Conservation (phyloP, 1,140 invertebrate genomes). For the Homalodisca vitripennis region DNA sequence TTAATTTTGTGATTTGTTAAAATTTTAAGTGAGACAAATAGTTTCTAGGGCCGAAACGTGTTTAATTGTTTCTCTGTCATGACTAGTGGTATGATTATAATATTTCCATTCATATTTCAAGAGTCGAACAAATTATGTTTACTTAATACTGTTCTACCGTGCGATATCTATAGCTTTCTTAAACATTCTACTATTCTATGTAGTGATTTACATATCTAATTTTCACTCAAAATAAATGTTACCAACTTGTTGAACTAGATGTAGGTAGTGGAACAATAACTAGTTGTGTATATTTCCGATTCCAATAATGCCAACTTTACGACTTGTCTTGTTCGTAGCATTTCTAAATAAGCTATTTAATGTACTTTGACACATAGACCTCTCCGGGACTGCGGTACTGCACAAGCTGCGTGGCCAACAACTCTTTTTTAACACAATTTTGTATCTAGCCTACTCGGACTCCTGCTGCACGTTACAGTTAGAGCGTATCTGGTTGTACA, state of each 20-base stretch:
- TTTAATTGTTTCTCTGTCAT: no score
- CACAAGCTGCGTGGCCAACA: conserved; percentile 6
- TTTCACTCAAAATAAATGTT: neutral
- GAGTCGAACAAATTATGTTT: no score
- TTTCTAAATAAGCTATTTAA: conserved; percentile 5
- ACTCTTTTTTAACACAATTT: conserved; percentile 20
- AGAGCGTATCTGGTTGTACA: conserved; percentile 1
- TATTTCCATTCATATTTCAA: no score
- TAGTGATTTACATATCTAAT: neutral
- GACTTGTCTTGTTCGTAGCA: neutral
- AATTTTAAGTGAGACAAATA: no score
- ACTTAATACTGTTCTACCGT: no score
- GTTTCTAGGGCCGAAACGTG: no score
- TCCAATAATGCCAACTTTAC: neutral
- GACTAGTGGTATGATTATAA: no score
- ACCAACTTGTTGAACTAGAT: neutral
- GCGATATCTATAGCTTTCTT: no score
- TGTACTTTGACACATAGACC: neutral
- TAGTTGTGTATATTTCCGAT: neutral
- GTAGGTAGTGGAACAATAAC: conserved; percentile 22
- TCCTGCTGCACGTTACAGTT: neutral
- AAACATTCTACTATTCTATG: neutral
- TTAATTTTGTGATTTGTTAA: no score
- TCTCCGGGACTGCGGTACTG: neutral
- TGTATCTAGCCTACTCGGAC: conserved; percentile 1